Evolutionary conservation across 2,113 vertebrate species (phyloP), one percentile per base, ranked within the genome.

Genomic region (Nesoenas mayeri): DNA sequence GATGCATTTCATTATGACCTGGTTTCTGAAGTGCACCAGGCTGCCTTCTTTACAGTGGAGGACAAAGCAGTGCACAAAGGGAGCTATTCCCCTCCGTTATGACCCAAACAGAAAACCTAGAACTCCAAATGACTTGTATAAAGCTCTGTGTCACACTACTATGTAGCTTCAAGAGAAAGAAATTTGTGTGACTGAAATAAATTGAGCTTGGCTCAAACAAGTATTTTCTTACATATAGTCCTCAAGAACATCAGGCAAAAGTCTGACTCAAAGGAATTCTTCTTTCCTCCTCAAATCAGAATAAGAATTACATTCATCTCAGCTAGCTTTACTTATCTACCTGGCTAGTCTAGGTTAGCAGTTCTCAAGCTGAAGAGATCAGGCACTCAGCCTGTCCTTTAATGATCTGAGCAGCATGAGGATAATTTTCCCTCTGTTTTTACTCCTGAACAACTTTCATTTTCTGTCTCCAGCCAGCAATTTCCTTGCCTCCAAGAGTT

Each of bases 1-100:
- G 54, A 24, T 95, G 47, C 62, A 36, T 88, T 95, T 79, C 19
- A 17, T 85, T 83, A 51, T 72, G 81, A 82, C 79, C 87, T 95
- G 50, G 36, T 89, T 91, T 89, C 50, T 66, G 50, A 88, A 89
- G 47, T 85, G 74, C 64, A 66, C 13, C 73, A 1, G 0, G 47
- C 54, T 88, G 42, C 47, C 19, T 64, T 56, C 65, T 91, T 95
- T 85, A 12, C 47, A 69, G n/a, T 36, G 29, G 65, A 77, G 81
- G 71, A 94, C 71, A 95, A 85, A 95, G 58, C 36, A 78, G 17
- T 77, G 51, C 71, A 66, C 57, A 91, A 75, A 91, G 26, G 34
- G 48, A 83, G 31, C 48, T 66, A 56, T 72, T 65, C 22, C 17
- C 40, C 25, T 88, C 28, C 40, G 7, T 34, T 47, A 11, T 34